A percentile compares a stretch with the other conserved stretches of the same genome.
Evolutionary conservation across 37 sponge, comb jelly and placozoan species (phyloP).

Genomic region (Agelas oroides): DNA sequence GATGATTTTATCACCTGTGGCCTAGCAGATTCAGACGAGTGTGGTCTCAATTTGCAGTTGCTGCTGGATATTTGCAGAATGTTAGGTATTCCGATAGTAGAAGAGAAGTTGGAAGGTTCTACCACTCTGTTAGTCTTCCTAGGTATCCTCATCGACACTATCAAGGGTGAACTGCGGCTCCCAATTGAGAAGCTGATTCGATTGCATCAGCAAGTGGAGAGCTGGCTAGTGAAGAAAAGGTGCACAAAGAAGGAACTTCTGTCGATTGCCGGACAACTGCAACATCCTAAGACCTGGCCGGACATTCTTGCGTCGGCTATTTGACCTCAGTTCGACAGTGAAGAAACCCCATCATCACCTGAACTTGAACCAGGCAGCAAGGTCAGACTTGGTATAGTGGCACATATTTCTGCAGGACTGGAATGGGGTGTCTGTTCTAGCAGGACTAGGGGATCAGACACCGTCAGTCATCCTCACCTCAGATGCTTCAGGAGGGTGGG

Average conservation of each 20-base stretch:
- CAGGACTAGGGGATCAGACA: too few relatives aligned
- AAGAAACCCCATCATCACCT: too few relatives aligned
- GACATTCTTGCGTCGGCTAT: too few relatives aligned
- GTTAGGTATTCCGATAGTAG: conserved; percentile 35
- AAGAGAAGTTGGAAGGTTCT: conserved; percentile 22
- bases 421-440: too few relatives aligned
- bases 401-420: too few relatives aligned
- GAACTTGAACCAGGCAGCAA: too few relatives aligned
- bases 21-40: conserved; percentile 3
- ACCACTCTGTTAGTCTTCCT: conserved; percentile 4
- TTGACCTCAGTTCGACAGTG: too few relatives aligned
- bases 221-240: not conserved
- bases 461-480: not conserved
- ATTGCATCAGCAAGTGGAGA: not conserved
- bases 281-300: too few relatives aligned
- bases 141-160: conserved; percentile 28
- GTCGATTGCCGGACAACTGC: too few relatives aligned
- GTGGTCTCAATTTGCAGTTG: not conserved
- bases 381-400: too few relatives aligned
- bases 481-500: conserved; percentile 43
- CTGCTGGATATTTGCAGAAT: not conserved
- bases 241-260: conserved; percentile 19
- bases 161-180: conserved; percentile 8
- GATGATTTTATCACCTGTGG: conserved; percentile 44
- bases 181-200: conserved; percentile 36